phyloP scores from a whole-genome alignment of 2,797 vertebrate species.

The Microctenopoma lineatum region DNA sequence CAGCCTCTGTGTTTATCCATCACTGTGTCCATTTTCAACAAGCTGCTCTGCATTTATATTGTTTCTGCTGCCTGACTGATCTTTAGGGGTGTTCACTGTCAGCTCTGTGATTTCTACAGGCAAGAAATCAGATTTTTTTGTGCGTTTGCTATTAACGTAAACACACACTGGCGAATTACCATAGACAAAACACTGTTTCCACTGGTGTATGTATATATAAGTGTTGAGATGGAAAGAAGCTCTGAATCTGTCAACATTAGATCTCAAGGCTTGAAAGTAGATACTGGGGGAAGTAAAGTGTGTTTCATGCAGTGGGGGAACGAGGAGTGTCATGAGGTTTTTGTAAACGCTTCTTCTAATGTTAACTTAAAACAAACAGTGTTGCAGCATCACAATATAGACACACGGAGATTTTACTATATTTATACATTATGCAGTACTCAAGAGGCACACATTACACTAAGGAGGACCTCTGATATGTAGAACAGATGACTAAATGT shows the following conservation, averaged over 20 bases:
- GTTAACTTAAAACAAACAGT: no score
- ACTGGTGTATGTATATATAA: not conserved
- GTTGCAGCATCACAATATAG: no score
- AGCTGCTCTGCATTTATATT: conserved; percentile 77
- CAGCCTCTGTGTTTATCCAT: conserved; percentile 18
- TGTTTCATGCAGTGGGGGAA: no score
- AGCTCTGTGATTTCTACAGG: conserved; percentile 16
- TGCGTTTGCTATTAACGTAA: conserved; percentile 1
- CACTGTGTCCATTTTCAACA: conserved; percentile 45
- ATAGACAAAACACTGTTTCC: conserved; percentile 1
- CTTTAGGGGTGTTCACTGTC: conserved; percentile 42
- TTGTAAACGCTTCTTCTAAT: no score
- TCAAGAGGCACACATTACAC: not conserved
- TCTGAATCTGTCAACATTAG: not conserved
- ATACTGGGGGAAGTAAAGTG: not conserved
- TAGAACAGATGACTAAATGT: conserved; percentile 12
- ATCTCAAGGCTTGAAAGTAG: not conserved
- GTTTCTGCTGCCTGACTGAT: conserved; percentile 63
- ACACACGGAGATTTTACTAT: no score
- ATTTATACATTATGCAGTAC: not conserved
- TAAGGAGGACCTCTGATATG: conserved; percentile 5
- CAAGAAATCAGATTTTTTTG: conserved; percentile 17
- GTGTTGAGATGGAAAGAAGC: not conserved
- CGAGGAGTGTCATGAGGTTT: no score
- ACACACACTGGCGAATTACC: conserved; percentile 4